A percentile compares a stretch with the other conserved stretches of the same genome.
Evolutionary conservation across 1,140 invertebrate genomes (phyloP).

Genomic region (Brachionus angularis): DNA sequence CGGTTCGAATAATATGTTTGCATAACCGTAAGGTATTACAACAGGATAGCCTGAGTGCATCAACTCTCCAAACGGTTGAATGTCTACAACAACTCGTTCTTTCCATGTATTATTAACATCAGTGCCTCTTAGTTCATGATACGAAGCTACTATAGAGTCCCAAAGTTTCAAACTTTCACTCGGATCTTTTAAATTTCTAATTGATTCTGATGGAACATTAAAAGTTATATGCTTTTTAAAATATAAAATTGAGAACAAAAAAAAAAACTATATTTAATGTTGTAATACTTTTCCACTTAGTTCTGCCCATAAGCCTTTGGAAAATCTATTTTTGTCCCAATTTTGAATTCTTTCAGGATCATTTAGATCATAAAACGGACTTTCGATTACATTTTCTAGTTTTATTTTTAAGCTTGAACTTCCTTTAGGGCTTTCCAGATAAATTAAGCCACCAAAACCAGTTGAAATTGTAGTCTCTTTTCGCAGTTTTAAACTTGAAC

Average conservation of each 20-base stretch:
- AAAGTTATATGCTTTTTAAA: constrained; percentile 44
- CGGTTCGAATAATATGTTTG: neutral
- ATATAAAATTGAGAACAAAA: neutral
- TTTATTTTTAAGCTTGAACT: constrained; percentile 20
- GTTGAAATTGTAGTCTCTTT: neutral
- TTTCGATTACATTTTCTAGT: constrained; percentile 11
- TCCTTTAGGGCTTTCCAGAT: constrained; percentile 29
- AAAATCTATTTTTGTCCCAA: neutral
- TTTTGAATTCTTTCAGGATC: constrained; percentile 4
- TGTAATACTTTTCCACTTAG: constrained; percentile 35
- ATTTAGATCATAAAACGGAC: constrained; percentile 16
- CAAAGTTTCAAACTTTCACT: constrained; percentile 44
- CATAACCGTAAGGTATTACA: constrained; percentile 31
- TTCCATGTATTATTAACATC: constrained; percentile 38
- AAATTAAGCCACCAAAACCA: constrained; percentile 29
- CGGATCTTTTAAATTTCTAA: constrained; percentile 45
- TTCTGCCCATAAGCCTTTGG: constrained; percentile 20
- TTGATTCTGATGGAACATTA: constrained; percentile 46
- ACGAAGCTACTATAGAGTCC: constrained; percentile 45
- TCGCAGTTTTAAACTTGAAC: constrained; percentile 10
- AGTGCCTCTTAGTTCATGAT: constrained; percentile 46
- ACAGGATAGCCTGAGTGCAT: constrained; percentile 49
- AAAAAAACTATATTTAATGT: neutral
- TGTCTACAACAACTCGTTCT: constrained; percentile 46
- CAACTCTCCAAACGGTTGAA: constrained; percentile 45